These are phyloP conservation scores for Drosophila formosana DNA, from an alignment of 2,888 invertebrate species.

Conservation along the genomic window DNA sequence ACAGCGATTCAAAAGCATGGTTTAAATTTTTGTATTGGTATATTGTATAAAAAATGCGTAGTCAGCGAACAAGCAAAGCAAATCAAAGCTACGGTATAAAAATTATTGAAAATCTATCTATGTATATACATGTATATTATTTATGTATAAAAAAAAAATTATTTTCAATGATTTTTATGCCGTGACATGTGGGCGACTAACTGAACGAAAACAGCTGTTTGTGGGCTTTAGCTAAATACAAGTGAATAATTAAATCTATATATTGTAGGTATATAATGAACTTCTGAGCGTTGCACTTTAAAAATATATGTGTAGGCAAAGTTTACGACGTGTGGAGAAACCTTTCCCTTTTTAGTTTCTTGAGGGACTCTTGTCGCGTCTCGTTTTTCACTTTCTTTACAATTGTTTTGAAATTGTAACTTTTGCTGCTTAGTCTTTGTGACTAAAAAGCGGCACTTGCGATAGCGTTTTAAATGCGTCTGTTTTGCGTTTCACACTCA, in stretches of 20 bases:
- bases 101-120: conserved; percentile 63
- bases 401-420: conserved; percentile 57
- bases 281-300: conserved; percentile 66
- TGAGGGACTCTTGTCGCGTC: conserved; percentile 24
- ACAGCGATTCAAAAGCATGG: conserved; percentile 66
- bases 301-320: conserved; percentile 30
- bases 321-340: conserved; percentile 19
- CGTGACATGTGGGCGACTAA: conserved; percentile 57
- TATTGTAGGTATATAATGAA: conserved; percentile 3
- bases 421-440: conserved; percentile 66
- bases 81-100: conserved; percentile 48
- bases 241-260: neutral
- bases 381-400: conserved; percentile 77
- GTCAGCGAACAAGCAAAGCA: conserved; percentile 51
- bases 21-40: conserved; percentile 41
- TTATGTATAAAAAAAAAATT: conserved; percentile 40
- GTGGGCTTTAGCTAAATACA: conserved; percentile 25
- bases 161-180: conserved; percentile 65
- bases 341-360: conserved; percentile 57
- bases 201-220: conserved; percentile 59
- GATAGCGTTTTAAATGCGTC: conserved; percentile 51
- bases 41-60: conserved; percentile 54
- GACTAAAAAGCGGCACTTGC: conserved; percentile 54
- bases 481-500: conserved; percentile 71
- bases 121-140: conserved; percentile 1